Conservation (phyloP, 2,113 vertebrate species). For the Eonycteris spelaea region DNA sequence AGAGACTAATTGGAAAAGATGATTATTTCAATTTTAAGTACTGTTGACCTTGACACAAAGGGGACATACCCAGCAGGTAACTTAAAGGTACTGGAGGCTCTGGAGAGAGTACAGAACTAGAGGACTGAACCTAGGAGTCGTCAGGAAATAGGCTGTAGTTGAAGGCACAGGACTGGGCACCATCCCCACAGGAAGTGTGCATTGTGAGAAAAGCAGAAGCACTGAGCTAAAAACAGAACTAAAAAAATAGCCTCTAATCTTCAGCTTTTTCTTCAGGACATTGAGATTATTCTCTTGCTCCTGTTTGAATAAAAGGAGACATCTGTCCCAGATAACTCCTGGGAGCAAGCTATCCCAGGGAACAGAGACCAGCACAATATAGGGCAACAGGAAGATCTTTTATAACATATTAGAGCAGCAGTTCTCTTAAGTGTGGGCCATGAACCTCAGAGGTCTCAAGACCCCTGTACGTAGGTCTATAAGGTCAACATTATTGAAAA, state of each 20-base stretch:
- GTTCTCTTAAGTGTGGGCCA: background rate
- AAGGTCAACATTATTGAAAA: background rate
- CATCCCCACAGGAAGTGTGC: background rate
- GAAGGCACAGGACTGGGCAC: background rate
- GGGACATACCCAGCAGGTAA: background rate
- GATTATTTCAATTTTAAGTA: background rate
- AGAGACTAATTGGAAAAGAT: background rate
- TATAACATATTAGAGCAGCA: background rate
- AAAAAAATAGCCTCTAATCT: background rate
- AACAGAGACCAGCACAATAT: background rate
- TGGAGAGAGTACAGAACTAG: background rate
- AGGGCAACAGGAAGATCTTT: background rate
- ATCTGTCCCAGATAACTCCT: background rate
- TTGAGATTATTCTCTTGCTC: background rate
- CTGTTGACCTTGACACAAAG: background rate
- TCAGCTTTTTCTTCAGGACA: background rate
- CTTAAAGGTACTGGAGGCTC: background rate
- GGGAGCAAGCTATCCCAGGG: background rate
- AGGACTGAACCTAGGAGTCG: background rate
- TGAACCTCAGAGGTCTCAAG: background rate
- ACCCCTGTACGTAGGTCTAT: background rate
- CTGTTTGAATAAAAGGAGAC: background rate
- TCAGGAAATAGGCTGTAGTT: background rate
- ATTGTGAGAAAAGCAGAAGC: background rate
- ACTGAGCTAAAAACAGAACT: background rate